Percentiles rank a stretch among this genome's conserved stretches.
Conservation (phyloP, 2,113 vertebrate species). For the Protomyctophum bolini region DNA sequence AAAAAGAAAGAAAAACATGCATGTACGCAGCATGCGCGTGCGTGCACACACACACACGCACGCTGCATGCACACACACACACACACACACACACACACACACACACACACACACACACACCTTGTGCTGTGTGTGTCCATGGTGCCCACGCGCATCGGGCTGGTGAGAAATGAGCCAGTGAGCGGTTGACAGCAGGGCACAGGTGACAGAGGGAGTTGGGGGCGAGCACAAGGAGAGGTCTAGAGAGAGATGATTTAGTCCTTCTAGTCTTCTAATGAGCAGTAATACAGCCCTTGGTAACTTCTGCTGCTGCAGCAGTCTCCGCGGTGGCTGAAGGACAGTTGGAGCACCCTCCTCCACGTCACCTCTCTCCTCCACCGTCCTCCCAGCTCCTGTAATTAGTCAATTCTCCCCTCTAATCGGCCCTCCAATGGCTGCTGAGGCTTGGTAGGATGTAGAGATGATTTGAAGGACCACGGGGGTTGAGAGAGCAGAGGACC, state of each 20-base stretch:
- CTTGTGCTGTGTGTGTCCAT: too few relatives aligned
- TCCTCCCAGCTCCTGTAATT: slow-evolving; percentile 55
- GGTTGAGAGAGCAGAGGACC: not conserved
- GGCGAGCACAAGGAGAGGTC: slow-evolving; percentile 6
- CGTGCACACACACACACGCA: not conserved
- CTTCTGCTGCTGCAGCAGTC: slow-evolving; percentile 34
- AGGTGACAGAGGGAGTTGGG: not conserved
- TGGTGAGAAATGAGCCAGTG: not conserved
- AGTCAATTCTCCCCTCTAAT: slow-evolving; percentile 62
- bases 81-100: not conserved
- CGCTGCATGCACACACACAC: not conserved
- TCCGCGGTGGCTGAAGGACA: slow-evolving; percentile 52
- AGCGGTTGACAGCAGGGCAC: not conserved
- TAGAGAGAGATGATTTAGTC: slow-evolving; percentile 34
- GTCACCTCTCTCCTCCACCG: slow-evolving; percentile 17
- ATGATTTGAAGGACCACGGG: too few relatives aligned
- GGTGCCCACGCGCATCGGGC: not conserved
- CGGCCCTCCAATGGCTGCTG: slow-evolving; percentile 40
- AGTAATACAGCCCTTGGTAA: slow-evolving; percentile 41
- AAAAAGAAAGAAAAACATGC: too few relatives aligned
- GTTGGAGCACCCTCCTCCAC: slow-evolving; percentile 28
- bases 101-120: not conserved
- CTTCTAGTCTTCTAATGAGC: slow-evolving; percentile 49
- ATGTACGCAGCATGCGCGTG: too few relatives aligned
- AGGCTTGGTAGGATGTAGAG: slow-evolving; percentile 17